Evolutionary conservation across 2,797 vertebrate genomes (phyloP).

Genomic region (Picus viridis): DNA sequence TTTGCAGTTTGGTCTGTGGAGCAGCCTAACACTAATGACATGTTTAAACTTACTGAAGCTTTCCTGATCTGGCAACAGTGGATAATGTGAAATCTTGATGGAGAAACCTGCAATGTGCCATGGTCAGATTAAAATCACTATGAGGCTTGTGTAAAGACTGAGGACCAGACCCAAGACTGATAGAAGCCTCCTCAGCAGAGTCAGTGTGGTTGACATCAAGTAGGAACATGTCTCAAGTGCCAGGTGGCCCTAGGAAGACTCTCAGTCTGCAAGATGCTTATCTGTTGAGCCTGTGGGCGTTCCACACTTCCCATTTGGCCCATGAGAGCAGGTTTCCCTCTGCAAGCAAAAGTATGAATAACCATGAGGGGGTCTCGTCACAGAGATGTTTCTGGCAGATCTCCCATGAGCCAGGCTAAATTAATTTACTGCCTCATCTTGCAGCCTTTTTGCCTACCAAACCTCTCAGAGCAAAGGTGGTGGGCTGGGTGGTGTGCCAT

Average conservation of each 20-base stretch:
- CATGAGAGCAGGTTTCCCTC: fast-evolving
- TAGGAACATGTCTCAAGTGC: not conserved
- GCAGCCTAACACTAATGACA: not conserved
- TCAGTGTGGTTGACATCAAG: not conserved
- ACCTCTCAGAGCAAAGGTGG: not conserved
- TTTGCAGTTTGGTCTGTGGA: not conserved
- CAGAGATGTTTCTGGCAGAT: not conserved
- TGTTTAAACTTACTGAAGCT: not conserved
- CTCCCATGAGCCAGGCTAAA: not conserved
- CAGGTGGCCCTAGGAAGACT: not conserved
- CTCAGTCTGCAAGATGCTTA: not conserved
- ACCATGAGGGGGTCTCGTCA: not conserved
- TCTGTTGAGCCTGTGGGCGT: not conserved
- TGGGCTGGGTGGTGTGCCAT: not conserved
- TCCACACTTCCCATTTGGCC: not conserved
- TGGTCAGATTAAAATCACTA: not conserved
- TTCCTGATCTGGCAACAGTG: not conserved
- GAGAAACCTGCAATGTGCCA: not conserved
- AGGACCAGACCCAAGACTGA: not conserved
- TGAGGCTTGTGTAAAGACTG: not conserved
- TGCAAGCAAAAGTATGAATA: not conserved
- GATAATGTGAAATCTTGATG: not conserved
- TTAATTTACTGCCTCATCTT: not conserved
- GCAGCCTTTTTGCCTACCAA: not conserved
- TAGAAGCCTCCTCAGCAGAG: not conserved